Conservation (phyloP, 2,888 invertebrate species). For the Zonitis immaculata region DNA sequence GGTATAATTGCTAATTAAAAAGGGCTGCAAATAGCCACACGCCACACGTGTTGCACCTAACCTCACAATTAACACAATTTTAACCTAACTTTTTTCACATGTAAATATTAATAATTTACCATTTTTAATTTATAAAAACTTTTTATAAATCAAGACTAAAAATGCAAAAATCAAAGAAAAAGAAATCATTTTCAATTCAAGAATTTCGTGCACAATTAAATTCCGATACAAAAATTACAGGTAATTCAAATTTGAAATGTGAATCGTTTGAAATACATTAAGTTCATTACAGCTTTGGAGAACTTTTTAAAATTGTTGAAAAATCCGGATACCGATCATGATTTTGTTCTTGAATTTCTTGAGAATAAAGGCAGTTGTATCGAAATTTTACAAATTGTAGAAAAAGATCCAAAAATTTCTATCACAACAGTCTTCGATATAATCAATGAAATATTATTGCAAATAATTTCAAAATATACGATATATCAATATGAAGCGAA, state of each 20-base stretch:
- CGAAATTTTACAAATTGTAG: constrained; percentile 63
- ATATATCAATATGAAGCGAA: constrained; percentile 59
- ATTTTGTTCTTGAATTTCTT: constrained; percentile 61
- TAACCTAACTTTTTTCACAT: background rate
- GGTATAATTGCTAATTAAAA: no score
- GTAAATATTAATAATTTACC: background rate
- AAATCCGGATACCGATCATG: constrained; percentile 42
- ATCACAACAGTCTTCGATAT: constrained; percentile 61
- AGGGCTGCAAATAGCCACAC: no score
- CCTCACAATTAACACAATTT: no score
- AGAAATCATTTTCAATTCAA: constrained; percentile 53
- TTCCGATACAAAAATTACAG: constrained; percentile 54
- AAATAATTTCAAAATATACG: constrained; percentile 60
- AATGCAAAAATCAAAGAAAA: constrained; percentile 29
- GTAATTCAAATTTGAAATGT: constrained; percentile 41
- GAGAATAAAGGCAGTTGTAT: constrained; percentile 65
- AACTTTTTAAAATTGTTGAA: constrained; percentile 60
- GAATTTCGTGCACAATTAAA: constrained; percentile 57
- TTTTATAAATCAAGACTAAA: background rate
- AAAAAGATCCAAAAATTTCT: constrained; percentile 56
- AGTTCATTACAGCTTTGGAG: constrained; percentile 55
- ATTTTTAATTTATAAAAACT: background rate
- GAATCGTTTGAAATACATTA: background rate
- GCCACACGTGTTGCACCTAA: no score
- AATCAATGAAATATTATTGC: constrained; percentile 62